Conservation (phyloP, 1,140 invertebrate genomes). For the Hormaphis cornu region DNA sequence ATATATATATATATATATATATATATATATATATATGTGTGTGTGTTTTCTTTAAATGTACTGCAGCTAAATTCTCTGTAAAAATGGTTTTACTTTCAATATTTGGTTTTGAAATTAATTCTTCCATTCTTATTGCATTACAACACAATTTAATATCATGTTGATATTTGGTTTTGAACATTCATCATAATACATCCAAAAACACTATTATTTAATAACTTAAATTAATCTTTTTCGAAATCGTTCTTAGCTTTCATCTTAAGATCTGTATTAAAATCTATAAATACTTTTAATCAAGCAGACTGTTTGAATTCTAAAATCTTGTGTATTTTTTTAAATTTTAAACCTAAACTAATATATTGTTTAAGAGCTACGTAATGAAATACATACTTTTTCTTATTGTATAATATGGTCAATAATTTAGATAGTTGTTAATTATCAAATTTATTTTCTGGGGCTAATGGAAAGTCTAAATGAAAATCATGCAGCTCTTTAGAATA, state of each 20-base stretch:
- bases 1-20: too few species aligned
- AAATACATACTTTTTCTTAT: conserved; percentile 4
- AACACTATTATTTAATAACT: not conserved
- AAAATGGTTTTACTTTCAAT: too few species aligned
- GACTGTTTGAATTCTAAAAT: not conserved
- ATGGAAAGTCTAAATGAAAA: not conserved
- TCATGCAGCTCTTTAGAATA: conserved; percentile 17
- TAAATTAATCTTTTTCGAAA: not conserved
- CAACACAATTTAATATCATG: too few species aligned
- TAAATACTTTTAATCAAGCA: not conserved
- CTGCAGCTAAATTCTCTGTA: too few species aligned
- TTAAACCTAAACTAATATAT: not conserved
- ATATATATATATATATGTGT: too few species aligned
- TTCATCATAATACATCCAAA: too few species aligned
- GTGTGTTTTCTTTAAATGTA: too few species aligned
- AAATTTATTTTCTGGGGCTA: not conserved
- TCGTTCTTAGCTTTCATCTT: not conserved
- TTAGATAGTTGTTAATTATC: conserved; percentile 12
- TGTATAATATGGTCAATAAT: not conserved
- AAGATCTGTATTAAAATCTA: not conserved
- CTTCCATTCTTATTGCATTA: too few species aligned
- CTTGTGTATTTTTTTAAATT: not conserved
- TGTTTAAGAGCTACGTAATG: not conserved
- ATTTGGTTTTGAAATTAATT: too few species aligned
- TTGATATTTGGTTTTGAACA: too few species aligned